Conservation (phyloP, 2,113 vertebrate genomes). For the Paedocypris sp. region DNA sequence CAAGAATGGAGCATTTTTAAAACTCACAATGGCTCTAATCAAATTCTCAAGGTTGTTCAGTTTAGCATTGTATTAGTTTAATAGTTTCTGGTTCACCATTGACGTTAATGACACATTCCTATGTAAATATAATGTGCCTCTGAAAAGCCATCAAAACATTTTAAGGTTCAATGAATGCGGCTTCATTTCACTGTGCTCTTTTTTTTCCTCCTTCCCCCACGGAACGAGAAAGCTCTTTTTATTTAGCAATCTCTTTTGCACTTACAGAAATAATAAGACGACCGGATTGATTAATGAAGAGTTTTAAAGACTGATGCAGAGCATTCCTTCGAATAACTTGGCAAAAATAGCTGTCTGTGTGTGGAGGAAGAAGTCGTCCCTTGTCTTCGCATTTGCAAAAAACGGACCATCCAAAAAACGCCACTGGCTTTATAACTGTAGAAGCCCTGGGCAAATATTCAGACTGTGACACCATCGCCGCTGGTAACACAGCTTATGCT, state of each 20-base stretch:
- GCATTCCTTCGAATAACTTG: constrained; percentile 60
- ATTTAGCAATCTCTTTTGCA: constrained; percentile 70
- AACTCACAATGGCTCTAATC: constrained; percentile 96
- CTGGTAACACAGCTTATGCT: constrained; percentile 62
- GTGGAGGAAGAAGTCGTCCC: constrained; percentile 41
- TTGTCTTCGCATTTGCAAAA: constrained; percentile 35
- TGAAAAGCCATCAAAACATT: constrained; percentile 87
- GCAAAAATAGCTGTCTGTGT: constrained; percentile 35
- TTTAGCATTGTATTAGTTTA: constrained; percentile 96
- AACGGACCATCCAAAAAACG: constrained; percentile 15
- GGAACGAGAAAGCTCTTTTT: constrained; percentile 86
- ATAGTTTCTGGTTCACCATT: constrained; percentile 93
- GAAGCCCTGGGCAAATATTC: constrained; percentile 58
- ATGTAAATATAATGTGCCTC: constrained; percentile 82
- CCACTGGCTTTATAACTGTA: constrained; percentile 45
- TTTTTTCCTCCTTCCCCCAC: constrained; percentile 12
- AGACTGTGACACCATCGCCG: constrained; percentile 55
- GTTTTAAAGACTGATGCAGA: constrained; percentile 69
- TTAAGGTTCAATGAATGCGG: constrained; percentile 94
- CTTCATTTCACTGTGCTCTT: constrained; percentile 64
- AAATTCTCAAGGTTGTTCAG: constrained; percentile 92
- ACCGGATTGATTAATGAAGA: constrained; percentile 68
- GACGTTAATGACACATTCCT: constrained; percentile 93
- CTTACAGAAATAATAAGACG: constrained; percentile 66
- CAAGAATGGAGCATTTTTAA: constrained; percentile 74